These are phyloP conservation scores for Choloepus didactylus DNA, from an alignment of 2,797 vertebrate species.

Conservation along the genomic window DNA sequence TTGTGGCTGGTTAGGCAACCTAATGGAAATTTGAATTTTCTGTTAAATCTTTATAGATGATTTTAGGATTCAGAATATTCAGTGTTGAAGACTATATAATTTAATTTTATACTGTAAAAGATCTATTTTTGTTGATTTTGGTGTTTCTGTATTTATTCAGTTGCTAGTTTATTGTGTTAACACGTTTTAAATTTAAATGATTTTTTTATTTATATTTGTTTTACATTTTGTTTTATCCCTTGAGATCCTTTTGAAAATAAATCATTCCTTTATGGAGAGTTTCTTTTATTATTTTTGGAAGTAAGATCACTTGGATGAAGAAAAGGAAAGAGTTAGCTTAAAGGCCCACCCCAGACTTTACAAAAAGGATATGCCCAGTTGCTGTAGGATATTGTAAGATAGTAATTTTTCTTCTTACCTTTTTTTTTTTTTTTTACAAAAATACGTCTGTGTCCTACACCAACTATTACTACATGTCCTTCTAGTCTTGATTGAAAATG, in stretches of 20 bases:
- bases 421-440: not conserved
- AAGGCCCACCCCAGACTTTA: not conserved
- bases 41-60: constrained; percentile 17
- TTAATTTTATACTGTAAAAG: not conserved
- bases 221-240: not conserved
- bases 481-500: constrained; percentile 25
- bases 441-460: not conserved
- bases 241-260: constrained; percentile 12
- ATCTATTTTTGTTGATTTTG: constrained; percentile 46
- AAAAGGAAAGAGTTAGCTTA: constrained; percentile 14
- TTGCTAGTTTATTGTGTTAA: constrained; percentile 16
- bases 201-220: constrained; percentile 6
- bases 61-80: not conserved
- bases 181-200: not conserved
- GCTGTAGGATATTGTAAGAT: not conserved
- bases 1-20: constrained; percentile 14
- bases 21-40: constrained; percentile 15
- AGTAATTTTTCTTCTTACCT: not conserved
- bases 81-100: not conserved
- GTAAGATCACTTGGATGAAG: constrained; percentile 8
- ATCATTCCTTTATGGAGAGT: not conserved
- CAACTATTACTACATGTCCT: not conserved
- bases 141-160: not conserved
- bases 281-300: constrained; percentile 10
- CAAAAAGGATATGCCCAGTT: not conserved